Evolutionary conservation across 2,113 vertebrate species (phyloP), one percentile per base, ranked within the genome.

Genomic region (Chaenocephalus aceratus): DNA sequence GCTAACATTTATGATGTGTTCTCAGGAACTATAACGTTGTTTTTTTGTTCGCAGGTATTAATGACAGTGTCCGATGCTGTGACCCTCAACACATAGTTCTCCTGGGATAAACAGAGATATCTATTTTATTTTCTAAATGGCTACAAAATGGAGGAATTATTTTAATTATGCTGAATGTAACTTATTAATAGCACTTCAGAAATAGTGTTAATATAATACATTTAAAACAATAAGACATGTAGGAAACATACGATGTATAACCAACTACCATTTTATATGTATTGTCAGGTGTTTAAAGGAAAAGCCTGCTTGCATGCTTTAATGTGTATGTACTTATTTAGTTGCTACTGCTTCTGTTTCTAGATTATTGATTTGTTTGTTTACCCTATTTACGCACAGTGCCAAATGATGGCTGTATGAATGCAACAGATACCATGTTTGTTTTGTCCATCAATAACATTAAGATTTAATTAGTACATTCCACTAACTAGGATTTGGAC

Each of bases 161-260:
- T 94, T 93, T 90, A 91, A 88, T 79, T 90, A 91, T 83, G 77
- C 87, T 89, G 86, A 93, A 91, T 92, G 90, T 92, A 94, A 91
- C 75, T 90, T 88, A 89, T 89, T 91, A 84, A 84, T 88, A 89
- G 83, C 86, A 88, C 69, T 72, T 69, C 76, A 84, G 79, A 73
- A 56, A 81, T 88, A 83, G 69, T 77, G 74, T 91, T 88, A 81
- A 82, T 41, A 41, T 41, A 41, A 41, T 41, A 41, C 36, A 75
- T 79, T 83, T 77, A 21, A 76, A 49, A 58, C 5, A 76, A 26
- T 76, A 76, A 88, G 64, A 79, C 18, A 75, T 59, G 61, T 85
- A 86, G 63, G 44, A 67, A 78, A 80, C 23, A 75, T 82, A 79
- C 15, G 34, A 80, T 60, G 30, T 86, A 75, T 76, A 81, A 88